These are phyloP conservation scores for Pogonus chalceus DNA, from an alignment of 1,140 invertebrate species.

Conservation along the genomic window DNA sequence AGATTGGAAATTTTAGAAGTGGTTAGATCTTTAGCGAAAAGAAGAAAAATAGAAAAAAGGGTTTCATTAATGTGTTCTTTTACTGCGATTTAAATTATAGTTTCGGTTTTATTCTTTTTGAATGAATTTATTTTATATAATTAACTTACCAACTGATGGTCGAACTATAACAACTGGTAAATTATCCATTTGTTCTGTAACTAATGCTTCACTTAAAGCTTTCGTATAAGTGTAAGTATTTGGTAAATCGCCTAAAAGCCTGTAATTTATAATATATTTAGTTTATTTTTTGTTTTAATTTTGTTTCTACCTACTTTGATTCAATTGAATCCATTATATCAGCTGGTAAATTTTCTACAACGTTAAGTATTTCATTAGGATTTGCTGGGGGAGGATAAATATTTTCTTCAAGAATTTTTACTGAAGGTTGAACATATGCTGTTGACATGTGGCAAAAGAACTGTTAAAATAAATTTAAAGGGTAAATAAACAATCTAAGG, in stretches of 20 bases:
- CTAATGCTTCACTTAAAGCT: slow-evolving; percentile 71
- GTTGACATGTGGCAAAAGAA: slow-evolving; percentile 51
- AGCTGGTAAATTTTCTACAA: slow-evolving; percentile 78
- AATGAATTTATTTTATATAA: neutral
- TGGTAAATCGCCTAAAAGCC: slow-evolving; percentile 69
- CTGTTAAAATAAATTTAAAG: no score
- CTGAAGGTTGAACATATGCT: slow-evolving; percentile 51
- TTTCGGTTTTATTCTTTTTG: no score
- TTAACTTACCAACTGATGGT: slow-evolving; percentile 69
- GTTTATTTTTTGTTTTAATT: neutral
- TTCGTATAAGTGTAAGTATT: slow-evolving; percentile 92
- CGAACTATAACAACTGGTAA: slow-evolving; percentile 80
- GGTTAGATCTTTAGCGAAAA: no score
- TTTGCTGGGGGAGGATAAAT: slow-evolving; percentile 78
- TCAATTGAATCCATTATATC: slow-evolving; percentile 63
- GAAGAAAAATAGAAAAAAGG: no score
- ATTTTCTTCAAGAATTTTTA: slow-evolving; percentile 56
- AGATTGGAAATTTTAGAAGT: no score
- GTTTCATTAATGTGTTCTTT: neutral
- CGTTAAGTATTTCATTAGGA: slow-evolving; percentile 80
- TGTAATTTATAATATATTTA: slow-evolving; percentile 29
- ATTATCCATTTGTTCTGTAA: slow-evolving; percentile 61
- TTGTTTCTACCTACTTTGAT: slow-evolving; percentile 42
- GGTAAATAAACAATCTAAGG: no score
- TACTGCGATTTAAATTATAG: neutral